Evolutionary conservation across 1,140 invertebrate genomes (phyloP), one percentile per base, ranked within the genome.

Genomic region (Branchinecta lindahli): DNA sequence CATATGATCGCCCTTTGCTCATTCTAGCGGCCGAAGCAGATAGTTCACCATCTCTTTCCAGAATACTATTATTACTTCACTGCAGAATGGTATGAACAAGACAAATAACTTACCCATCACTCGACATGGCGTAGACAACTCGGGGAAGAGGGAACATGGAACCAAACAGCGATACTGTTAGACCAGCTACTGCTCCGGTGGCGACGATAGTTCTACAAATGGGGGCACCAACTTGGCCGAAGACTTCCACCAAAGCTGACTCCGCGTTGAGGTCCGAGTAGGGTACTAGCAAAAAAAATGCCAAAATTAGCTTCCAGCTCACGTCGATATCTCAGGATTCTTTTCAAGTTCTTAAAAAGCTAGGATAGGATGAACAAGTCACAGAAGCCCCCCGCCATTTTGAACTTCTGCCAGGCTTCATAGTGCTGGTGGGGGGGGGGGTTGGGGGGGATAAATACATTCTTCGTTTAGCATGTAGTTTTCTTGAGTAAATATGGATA

Each of bases 131-230:
- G 72, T 83, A 83, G 8, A 96, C 87, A 72, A 96, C 88, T 72
- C 94, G 84, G 4, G 94, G 94, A 86, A 96, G 89, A 3, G 93
- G 93, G 79, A 94, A 97, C 89, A 96, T 94, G n/a, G 91, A 92
- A 10, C 93, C 94, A 73, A 96, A 92, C 88, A 97, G 77, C 15
- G 91, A 92, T 6, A 95, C 93, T 0, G 89, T 89, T 12, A 96
- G 83, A 33, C 91, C 93, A 20, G 92, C 91, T 9, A 96, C 80
- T 0, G 92, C 92, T 0, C 92, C 94, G 8, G 94, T 80, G 0
- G 91, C 92, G 0, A 96, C 91, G 70, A 96, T 85, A 74, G 88
- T 91, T 76, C 94, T 92, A 80, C 91, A 93, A 67, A 86, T 88
- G 66, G 86, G 84, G 8, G 91, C 90, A n/a, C 88, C 87, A 44